Percentiles rank a stretch among this genome's conserved stretches.
These are phyloP conservation scores for Zaprionus tsacasi DNA, from an alignment of 1,140 invertebrate genomes.

Conservation along the genomic window DNA sequence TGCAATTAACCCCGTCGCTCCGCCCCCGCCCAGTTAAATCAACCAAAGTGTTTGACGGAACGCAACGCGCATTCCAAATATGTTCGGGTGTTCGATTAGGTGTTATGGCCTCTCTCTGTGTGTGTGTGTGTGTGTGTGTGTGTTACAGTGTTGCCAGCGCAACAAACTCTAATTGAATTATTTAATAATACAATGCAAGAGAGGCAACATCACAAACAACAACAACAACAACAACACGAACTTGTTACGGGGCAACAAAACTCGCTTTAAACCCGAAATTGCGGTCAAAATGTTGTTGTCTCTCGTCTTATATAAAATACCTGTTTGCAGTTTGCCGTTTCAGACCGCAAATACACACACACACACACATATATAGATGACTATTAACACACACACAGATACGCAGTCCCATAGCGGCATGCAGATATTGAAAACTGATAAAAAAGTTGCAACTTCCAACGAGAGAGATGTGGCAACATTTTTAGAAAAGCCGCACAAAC, in stretches of 20 bases:
- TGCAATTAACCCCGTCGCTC: conserved; percentile 3
- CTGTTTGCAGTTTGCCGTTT: conserved; percentile 46
- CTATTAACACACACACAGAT: not conserved
- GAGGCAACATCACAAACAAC: conserved; percentile 10
- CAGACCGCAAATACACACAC: conserved; percentile 23
- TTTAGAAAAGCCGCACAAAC: conserved; percentile 2
- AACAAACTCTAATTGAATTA: conserved; percentile 66
- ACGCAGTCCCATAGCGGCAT: not conserved
- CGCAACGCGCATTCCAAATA: conserved; percentile 41
- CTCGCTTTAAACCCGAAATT: conserved; percentile 54
- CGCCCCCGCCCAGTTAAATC: conserved; percentile 8
- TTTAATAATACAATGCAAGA: conserved; percentile 55
- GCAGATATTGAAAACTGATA: conserved; percentile 24
- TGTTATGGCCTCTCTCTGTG: not conserved
- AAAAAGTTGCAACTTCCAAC: conserved; percentile 31
- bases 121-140: not conserved
- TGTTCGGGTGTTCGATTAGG: conserved; percentile 17
- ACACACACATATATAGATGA: conserved; percentile 5
- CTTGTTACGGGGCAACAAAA: conserved; percentile 47
- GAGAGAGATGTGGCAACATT: conserved; percentile 10
- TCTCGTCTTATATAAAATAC: conserved; percentile 72
- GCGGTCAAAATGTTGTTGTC: conserved; percentile 42
- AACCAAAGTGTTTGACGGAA: conserved; percentile 20
- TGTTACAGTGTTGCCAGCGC: conserved; percentile 49
- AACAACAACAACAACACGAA: conserved; percentile 22